These are phyloP conservation scores for Busseola fusca DNA, from an alignment of 2,888 invertebrate species.

Conservation along the genomic window DNA sequence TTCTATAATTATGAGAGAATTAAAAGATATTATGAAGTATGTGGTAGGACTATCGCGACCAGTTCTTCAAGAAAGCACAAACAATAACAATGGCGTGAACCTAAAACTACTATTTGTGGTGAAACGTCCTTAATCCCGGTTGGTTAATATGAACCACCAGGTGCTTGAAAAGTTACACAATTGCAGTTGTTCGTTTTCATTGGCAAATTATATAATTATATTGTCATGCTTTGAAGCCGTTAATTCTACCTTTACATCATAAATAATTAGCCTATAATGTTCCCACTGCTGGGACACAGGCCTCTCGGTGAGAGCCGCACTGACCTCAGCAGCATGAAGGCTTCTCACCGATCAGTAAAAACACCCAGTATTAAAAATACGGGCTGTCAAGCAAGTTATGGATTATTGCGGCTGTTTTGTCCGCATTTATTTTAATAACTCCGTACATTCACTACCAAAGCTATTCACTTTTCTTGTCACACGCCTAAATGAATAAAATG, in stretches of 20 bases:
- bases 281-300: too few relatives aligned
- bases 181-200: background rate
- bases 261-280: too few relatives aligned
- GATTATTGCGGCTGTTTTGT: background rate
- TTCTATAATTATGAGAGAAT: background rate
- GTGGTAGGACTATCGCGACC: too few relatives aligned
- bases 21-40: background rate
- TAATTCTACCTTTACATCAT: background rate
- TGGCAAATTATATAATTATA: background rate
- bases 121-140: background rate
- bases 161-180: constrained; percentile 3
- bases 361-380: too few relatives aligned
- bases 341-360: too few relatives aligned
- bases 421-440: background rate
- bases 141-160: background rate
- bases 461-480: background rate
- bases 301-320: too few relatives aligned
- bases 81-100: constrained; percentile 1
- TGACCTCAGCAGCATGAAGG: too few relatives aligned
- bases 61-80: background rate
- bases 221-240: background rate
- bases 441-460: background rate
- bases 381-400: too few relatives aligned
- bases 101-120: background rate
- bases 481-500: background rate